Evolutionary conservation across 2,797 vertebrate species (phyloP).

Genomic region (Aplochiton taeniatus): DNA sequence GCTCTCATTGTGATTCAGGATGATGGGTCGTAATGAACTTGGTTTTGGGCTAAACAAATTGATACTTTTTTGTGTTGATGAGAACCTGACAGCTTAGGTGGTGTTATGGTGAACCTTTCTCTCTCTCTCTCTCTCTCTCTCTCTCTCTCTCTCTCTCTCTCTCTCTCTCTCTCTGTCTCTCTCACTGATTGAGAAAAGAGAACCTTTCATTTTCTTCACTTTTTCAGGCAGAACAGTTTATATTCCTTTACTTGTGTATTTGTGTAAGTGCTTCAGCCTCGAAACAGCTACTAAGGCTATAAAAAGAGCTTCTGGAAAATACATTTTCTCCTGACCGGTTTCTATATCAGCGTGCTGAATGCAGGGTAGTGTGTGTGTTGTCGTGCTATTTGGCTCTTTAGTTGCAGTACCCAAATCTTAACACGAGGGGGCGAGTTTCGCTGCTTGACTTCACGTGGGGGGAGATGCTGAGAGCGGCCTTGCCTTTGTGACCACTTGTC

Average conservation of each 20-base stretch:
- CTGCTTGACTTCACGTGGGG: slow-evolving; percentile 18
- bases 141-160: too few species aligned
- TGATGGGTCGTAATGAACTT: too few species aligned
- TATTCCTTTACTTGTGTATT: slow-evolving; percentile 61
- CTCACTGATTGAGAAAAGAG: slow-evolving; percentile 49
- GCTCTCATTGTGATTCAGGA: too few species aligned
- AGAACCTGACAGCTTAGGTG: slow-evolving; percentile 34
- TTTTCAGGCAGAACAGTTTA: slow-evolving; percentile 65
- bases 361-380: slow-evolving; percentile 41
- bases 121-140: too few species aligned
- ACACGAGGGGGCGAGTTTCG: slow-evolving; percentile 73
- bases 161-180: too few species aligned
- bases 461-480: slow-evolving; percentile 29
- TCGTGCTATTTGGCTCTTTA: not conserved
- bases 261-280: slow-evolving; percentile 62
- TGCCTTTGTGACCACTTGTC: slow-evolving; percentile 47
- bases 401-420: slow-evolving; percentile 30
- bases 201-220: slow-evolving; percentile 57
- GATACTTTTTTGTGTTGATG: slow-evolving; percentile 24
- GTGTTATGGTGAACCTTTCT: slow-evolving; percentile 47
- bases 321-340: slow-evolving; percentile 46
- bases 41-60: slow-evolving; percentile 20
- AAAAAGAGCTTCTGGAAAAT: slow-evolving; percentile 58
- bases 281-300: slow-evolving; percentile 74
- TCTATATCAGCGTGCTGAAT: slow-evolving; percentile 50